Base-by-base conservation (phyloP, 1,140 invertebrate genomes). In the Neodiprion pinetum region DNA sequence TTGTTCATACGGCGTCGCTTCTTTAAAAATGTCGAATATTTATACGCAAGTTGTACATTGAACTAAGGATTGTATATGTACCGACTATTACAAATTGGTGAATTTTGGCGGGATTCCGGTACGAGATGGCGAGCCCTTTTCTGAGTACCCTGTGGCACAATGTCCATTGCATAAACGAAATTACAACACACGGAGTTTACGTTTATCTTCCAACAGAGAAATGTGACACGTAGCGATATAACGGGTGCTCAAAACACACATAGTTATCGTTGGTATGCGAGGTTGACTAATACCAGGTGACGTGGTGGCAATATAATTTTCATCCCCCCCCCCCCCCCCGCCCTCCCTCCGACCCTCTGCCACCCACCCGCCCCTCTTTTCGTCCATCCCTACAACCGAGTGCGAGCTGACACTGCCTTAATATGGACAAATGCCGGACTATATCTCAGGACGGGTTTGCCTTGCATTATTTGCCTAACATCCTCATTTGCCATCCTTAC, bases 401-500 rank as follows among this genome's bases (percentile, higher is more conserved):
- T 74, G 40, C 61, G 67, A 48, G 73, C 69, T 82, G 82, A 83
- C 81, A 80, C 66, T 77, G 70, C 77, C 81, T 82, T 87, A 86
- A 87, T 84, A 85, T 83, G 83, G 81, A 87, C 85, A 87, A 87
- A 88, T 88, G 85, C 79, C 72, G 77, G 81, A 82, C 75, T 81
- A 87, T 86, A 87, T 85, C 80, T 85, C 82, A 84, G 78, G 40
- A 53, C 17, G 71, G 61, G 80, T 84, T 86, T 86, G 80, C 84
- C 85, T 86, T 85, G 82, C 84, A 85, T 87, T 87, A 87, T 88
- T 87, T 86, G 82, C 76, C 80, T 83, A 84, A 85, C 81, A 75
- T 81, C 75, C 84, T 85, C 82, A 84, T 83, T 85, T 85, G 80
- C 82, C 81, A 83, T 83, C 82, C 81, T 84, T 82, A 77, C 76